Evolutionary conservation across 2,888 invertebrate genomes (phyloP).

Genomic region (Patella ulyssiponensis): DNA sequence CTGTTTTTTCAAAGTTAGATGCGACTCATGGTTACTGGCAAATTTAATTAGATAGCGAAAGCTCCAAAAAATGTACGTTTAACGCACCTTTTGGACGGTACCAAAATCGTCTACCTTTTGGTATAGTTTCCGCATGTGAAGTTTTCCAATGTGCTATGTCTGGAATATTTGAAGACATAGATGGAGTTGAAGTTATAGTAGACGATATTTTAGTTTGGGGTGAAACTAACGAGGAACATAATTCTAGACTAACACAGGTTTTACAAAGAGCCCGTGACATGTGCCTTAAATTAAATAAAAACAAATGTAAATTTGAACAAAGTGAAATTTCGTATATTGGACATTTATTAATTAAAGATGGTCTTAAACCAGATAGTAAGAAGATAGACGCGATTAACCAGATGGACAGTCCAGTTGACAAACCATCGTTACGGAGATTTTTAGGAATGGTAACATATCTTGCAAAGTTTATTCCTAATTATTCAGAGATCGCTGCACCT

Average conservation of each 20-base stretch:
- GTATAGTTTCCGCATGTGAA: slow-evolving; percentile 29
- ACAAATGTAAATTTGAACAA: too few species aligned
- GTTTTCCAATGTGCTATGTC: slow-evolving; percentile 34
- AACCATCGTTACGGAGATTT: slow-evolving; percentile 29
- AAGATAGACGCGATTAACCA: slow-evolving; percentile 30
- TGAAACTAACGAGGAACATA: too few species aligned
- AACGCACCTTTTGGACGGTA: slow-evolving; percentile 26
- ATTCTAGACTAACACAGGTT: too few species aligned
- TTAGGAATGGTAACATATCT: slow-evolving; percentile 39
- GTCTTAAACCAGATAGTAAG: too few species aligned
- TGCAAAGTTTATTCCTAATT: slow-evolving; percentile 36
- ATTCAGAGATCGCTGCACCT: slow-evolving; percentile 24
- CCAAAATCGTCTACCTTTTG: slow-evolving; percentile 34
- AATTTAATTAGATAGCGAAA: slow-evolving; percentile 14
- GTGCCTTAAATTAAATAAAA: too few species aligned
- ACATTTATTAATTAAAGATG: too few species aligned
- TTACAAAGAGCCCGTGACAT: too few species aligned
- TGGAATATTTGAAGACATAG: slow-evolving; percentile 31
- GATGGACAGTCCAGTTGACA: slow-evolving; percentile 13
- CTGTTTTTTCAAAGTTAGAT: slow-evolving; percentile 34
- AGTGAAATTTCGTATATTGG: too few species aligned
- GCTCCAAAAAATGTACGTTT: slow-evolving; percentile 29
- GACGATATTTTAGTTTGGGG: too few species aligned
- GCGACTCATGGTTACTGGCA: slow-evolving; percentile 39
- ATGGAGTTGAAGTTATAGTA: slow-evolving; percentile 34